Conservation (phyloP, 2,797 vertebrate species). For the Moxostoma hubbsi region DNA sequence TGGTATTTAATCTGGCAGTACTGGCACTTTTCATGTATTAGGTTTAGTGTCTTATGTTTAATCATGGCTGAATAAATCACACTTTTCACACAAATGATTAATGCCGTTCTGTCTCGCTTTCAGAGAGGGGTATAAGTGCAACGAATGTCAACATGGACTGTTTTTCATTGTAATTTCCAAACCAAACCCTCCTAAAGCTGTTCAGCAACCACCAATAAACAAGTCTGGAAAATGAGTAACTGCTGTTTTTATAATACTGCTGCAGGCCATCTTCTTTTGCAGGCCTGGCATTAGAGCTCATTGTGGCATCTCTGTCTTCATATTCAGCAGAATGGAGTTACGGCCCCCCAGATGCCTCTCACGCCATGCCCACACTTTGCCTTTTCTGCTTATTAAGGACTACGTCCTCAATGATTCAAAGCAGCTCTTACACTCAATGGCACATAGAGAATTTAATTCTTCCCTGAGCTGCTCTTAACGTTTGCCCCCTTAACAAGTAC, state of each 20-base stretch:
- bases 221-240: not conserved
- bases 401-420: not conserved
- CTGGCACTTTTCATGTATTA: not conserved
- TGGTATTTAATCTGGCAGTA: not conserved
- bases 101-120: not conserved
- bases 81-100: not conserved
- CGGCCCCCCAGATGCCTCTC: not conserved
- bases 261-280: not conserved
- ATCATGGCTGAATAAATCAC: not conserved
- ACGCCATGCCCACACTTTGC: too few relatives aligned
- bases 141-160: not conserved
- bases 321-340: not conserved
- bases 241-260: constrained; percentile 1
- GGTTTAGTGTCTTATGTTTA: not conserved
- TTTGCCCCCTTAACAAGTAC: constrained; percentile 10
- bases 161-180: not conserved
- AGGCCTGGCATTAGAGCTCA: not conserved
- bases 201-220: not conserved
- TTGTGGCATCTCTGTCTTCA: not conserved
- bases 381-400: not conserved
- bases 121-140: not conserved
- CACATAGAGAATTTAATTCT: not conserved
- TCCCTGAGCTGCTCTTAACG: not conserved
- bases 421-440: not conserved
- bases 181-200: not conserved